phyloP scores from a whole-genome alignment of 2,113 vertebrate species.

The Phasianus colchicus region DNA sequence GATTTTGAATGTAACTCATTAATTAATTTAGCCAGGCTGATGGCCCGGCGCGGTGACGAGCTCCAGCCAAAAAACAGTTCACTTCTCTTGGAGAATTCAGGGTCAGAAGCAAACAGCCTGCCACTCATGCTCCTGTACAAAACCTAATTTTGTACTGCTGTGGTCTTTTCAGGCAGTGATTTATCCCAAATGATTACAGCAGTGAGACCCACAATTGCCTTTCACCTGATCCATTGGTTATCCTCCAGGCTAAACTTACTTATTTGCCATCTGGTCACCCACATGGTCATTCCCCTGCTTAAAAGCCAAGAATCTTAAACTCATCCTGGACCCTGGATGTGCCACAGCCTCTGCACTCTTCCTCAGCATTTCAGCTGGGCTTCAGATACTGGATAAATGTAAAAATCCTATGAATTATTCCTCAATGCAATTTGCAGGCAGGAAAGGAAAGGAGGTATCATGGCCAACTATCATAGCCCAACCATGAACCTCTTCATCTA shows the following conservation, averaged over 20 bases:
- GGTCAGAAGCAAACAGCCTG: background rate
- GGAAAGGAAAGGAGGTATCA: background rate
- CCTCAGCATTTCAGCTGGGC: background rate
- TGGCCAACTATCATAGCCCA: fast-evolving
- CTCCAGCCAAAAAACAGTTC: background rate
- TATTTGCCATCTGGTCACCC: fast-evolving
- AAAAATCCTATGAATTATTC: background rate
- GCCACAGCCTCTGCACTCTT: background rate
- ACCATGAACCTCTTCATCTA: fast-evolving
- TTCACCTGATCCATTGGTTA: background rate
- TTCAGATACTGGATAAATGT: background rate
- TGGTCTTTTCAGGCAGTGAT: background rate
- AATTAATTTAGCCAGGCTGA: background rate
- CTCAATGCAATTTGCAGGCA: background rate
- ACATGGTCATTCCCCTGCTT: fast-evolving
- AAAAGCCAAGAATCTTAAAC: background rate
- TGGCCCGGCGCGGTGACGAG: background rate
- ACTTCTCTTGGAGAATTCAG: background rate
- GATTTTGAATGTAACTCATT: background rate
- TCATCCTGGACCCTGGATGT: background rate
- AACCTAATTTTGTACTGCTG: background rate
- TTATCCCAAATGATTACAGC: background rate
- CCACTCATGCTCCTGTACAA: background rate
- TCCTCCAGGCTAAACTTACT: background rate
- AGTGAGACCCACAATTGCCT: background rate